Evolutionary conservation across 1,140 invertebrate genomes (phyloP), one percentile per base, ranked within the genome.

Genomic region (Trichonephila clavipes): DNA sequence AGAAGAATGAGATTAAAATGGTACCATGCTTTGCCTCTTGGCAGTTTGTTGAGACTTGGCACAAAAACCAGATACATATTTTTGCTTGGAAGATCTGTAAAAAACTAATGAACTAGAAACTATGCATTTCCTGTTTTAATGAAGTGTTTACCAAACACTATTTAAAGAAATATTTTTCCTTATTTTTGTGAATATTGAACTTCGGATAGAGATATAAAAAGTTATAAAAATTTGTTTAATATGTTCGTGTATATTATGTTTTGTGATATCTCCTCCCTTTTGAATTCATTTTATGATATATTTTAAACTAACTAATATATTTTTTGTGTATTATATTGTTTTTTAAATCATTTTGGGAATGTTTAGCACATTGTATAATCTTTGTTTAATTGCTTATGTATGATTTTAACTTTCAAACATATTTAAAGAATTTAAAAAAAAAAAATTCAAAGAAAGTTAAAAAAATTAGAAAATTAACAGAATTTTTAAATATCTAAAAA

Each of bases 1-100:
- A 69, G 24, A 89, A 89, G 66, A 72, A 72, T 89, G 10, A 72
- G 66, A 72, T 21, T 89, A 14, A 89, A 89, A 72, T 89, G 87
- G 87, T 24, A 58, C 18, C 72, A 51, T 89, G 87, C 28, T n/a
- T 51, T 72, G n/a, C 66, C 21, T 1, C 19, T 89, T 89, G 62
- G 61, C 44, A 89, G 28, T 89, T 24, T 89, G n/a, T 21, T 89
- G 19, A 89, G 66, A 69, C 44, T 89, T 69, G 61, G 58, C 12
- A 14, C 59, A 19, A 58, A 87, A 40, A 62, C 85, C 18, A 87
- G 62, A 34, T 34, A 87, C 62, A 62, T 87, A 83, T 83, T 83
- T 62, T 87, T 61, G 21, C 24, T 64, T 87, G 59, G 85, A 24
- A 87, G 59, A 40, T 7, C 44, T 58, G 58, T 85, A 40, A 40